Evolutionary conservation across 1,140 invertebrate species (phyloP).

Genomic region (Orius insidiosus): DNA sequence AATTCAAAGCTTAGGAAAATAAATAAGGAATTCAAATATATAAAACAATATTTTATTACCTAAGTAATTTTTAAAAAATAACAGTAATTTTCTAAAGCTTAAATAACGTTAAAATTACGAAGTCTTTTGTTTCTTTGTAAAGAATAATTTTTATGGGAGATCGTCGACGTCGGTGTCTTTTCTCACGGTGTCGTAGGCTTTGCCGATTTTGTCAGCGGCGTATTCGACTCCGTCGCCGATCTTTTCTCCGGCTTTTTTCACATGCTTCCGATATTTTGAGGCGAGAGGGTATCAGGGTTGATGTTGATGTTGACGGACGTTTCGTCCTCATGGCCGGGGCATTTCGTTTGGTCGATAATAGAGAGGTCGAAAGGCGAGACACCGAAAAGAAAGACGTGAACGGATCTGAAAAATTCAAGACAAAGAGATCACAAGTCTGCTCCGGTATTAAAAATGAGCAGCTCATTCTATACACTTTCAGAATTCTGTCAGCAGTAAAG

Average conservation of each 20-base stretch:
- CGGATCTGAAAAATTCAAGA: constrained; percentile 41
- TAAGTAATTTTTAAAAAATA: too few species aligned
- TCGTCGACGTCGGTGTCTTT: constrained; percentile 19
- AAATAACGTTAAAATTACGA: background rate
- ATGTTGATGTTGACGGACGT: constrained; percentile 51
- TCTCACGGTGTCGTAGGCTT: constrained; percentile 33
- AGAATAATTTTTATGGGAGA: constrained; percentile 3
- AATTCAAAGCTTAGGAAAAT: too few species aligned
- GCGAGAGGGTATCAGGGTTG: constrained; percentile 53
- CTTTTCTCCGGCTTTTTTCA: constrained; percentile 45
- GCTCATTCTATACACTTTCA: too few species aligned
- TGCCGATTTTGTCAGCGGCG: constrained; percentile 32
- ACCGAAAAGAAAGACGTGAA: constrained; percentile 36
- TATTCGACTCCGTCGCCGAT: constrained; percentile 45
- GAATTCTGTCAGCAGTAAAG: too few species aligned
- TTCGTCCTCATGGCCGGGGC: constrained; percentile 30
- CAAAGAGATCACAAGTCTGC: too few species aligned
- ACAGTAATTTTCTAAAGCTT: too few species aligned
- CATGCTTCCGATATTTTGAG: constrained; percentile 47
- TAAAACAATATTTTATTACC: too few species aligned
- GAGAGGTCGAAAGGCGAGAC: constrained; percentile 58
- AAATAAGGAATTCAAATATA: too few species aligned
- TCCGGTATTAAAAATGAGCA: too few species aligned
- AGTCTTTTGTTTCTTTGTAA: background rate
- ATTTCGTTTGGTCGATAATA: constrained; percentile 49